Conservation (phyloP, 2,797 vertebrate genomes). For the Brotula barbata region DNA sequence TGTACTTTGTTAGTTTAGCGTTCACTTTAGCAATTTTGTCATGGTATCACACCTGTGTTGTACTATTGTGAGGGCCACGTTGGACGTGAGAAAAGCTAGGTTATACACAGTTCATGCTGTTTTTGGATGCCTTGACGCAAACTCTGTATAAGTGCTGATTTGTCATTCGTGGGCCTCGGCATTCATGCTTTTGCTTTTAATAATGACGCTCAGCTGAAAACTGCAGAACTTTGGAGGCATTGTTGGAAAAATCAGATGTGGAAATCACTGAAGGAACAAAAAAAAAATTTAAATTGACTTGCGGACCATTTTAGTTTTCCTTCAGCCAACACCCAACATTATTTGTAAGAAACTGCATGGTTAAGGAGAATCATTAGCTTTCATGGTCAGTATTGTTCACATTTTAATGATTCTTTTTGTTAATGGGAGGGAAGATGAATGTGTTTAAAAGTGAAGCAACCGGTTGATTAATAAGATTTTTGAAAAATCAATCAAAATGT, state of each 20-base stretch:
- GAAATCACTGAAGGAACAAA: neutral
- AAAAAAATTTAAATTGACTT: neutral
- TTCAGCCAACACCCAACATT: neutral
- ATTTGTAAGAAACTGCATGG: neutral
- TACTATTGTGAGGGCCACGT: neutral
- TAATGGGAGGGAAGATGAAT: too few relatives aligned
- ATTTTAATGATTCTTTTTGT: too few relatives aligned
- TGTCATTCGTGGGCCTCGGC: neutral
- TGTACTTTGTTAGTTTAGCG: neutral
- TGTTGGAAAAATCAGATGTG: neutral
- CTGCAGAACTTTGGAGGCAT: neutral
- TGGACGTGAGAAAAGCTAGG: neutral
- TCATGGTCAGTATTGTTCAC: neutral
- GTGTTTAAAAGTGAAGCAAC: too few relatives aligned
- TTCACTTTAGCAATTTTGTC: neutral
- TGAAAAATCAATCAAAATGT: too few relatives aligned
- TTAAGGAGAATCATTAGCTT: neutral
- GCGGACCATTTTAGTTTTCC: conserved; percentile 29
- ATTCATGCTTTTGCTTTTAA: neutral
- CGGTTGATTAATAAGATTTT: too few relatives aligned
- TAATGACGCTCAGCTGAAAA: conserved; percentile 3
- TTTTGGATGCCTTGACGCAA: neutral
- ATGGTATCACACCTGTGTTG: neutral
- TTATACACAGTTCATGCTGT: neutral
- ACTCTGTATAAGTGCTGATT: neutral